Conservation (phyloP, 2,888 invertebrate species). For the Conomelus anceps region DNA sequence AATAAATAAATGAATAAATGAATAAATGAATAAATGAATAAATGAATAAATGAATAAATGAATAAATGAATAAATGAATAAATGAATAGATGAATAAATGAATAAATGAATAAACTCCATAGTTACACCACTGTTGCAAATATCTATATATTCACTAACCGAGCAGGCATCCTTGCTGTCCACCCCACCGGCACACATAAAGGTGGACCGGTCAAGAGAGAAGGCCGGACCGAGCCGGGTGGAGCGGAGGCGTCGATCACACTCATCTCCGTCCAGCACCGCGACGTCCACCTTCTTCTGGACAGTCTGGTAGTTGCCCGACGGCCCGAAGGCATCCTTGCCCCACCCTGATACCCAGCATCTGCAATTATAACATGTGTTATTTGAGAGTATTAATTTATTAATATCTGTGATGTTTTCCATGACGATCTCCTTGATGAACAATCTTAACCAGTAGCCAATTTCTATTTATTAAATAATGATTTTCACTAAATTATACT, state of each 20-base stretch:
- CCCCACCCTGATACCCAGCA: conserved; percentile 84
- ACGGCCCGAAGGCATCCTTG: conserved; percentile 53
- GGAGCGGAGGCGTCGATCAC: conserved; percentile 54
- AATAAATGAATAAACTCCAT: too few species aligned
- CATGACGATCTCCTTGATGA: too few species aligned
- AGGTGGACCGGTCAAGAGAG: conserved; percentile 56
- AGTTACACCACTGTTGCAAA: background rate
- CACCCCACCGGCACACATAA: conserved; percentile 74
- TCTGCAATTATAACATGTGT: conserved; percentile 35
- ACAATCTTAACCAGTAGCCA: background rate
- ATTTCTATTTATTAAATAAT: too few species aligned
- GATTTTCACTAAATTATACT: too few species aligned
- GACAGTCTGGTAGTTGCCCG: conserved; percentile 54
- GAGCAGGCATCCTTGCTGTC: conserved; percentile 70
- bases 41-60: conserved; percentile 14
- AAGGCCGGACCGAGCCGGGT: conserved; percentile 61
- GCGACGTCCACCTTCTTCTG: conserved; percentile 71
- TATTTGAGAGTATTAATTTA: too few species aligned
- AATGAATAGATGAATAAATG: too few species aligned
- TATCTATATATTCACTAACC: conserved; percentile 44
- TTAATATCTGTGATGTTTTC: too few species aligned
- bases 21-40: background rate
- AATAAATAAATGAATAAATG: too few species aligned
- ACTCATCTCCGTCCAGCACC: conserved; percentile 56
- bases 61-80: background rate